These are phyloP conservation scores for Heliconius hewitsoni DNA, from an alignment of 1,140 invertebrate genomes.

Conservation along the genomic window DNA sequence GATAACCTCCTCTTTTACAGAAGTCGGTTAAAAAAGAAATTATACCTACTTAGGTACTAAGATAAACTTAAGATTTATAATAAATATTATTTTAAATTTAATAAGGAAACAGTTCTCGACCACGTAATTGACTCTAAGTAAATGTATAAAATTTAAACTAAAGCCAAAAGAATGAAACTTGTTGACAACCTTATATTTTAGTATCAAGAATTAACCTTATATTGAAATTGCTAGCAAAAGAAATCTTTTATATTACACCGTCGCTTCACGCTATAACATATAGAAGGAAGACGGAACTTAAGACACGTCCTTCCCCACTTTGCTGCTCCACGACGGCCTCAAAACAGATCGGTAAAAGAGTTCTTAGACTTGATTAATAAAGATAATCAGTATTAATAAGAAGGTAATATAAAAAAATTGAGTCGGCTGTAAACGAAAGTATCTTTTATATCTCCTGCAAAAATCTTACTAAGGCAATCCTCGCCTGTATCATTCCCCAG, in stretches of 20 bases:
- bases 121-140: background rate
- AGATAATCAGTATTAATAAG: background rate
- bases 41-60: no score
- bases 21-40: no score
- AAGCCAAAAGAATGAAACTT: background rate
- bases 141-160: background rate
- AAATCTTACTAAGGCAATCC: background rate
- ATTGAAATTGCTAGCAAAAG: constrained; percentile 6
- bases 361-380: background rate
- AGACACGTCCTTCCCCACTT: no score
- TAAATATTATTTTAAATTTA: no score
- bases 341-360: background rate
- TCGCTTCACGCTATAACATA: background rate
- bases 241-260: background rate
- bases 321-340: no score
- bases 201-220: background rate
- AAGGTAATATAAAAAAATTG: background rate
- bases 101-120: no score
- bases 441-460: background rate
- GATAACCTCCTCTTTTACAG: no score
- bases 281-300: no score
- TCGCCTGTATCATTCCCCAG: background rate
- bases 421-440: background rate
- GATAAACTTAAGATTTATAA: no score
- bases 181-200: constrained; percentile 3